Base-by-base conservation (phyloP, 2,113 vertebrate genomes). In the Gymnorhina tibicen region DNA sequence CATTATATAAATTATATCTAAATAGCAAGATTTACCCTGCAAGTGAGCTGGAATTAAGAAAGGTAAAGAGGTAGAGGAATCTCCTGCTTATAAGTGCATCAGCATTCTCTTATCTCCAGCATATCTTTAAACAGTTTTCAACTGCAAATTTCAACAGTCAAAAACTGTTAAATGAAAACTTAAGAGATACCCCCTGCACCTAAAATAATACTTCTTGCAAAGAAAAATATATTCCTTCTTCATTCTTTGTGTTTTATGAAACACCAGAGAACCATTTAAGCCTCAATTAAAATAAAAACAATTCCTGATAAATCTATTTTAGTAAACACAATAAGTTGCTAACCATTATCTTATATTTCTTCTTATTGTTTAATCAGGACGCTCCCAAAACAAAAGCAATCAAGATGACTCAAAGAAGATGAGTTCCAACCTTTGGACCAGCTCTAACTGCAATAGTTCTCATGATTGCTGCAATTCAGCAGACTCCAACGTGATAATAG, bases 381-480 rank as follows among this genome's bases (percentile, higher is more conserved):
- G 93, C 95, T 94, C 95, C 93, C 92, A 84, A 93, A 93, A 92
- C 75, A 94, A 93, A 93, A 87, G 70, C 72, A 91, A 80, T 90
- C 3, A 2, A 46, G 76, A 78, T 94, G 68, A 91, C 77, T 91
- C 85, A 92, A 85, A 64, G 85, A 91, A 83, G 72, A 87, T 44
- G 64, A 86, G 83, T 68, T 81, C 92, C 85, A 90, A 86, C 92
- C 95, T 96, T 96, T 95, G 95, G 79, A 92, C 68, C 42, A 56
- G 46, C 53, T 96, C 39, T 80, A 49, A 55, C 32, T 92, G 85
- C 87, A 93, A 59, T 80, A 37, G 5, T 76, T 96, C 78, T 83
- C 91, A 90, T 41, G 82, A 94, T 79, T 89, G 67, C 87, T 80
- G 67, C 93, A 95, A 86, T 88, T 95, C 81, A 63, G 18, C 44